Percentiles rank a stretch among this genome's conserved stretches.
These are phyloP conservation scores for Thalassophryne amazonica DNA, from an alignment of 2,797 vertebrate genomes.

Conservation along the genomic window DNA sequence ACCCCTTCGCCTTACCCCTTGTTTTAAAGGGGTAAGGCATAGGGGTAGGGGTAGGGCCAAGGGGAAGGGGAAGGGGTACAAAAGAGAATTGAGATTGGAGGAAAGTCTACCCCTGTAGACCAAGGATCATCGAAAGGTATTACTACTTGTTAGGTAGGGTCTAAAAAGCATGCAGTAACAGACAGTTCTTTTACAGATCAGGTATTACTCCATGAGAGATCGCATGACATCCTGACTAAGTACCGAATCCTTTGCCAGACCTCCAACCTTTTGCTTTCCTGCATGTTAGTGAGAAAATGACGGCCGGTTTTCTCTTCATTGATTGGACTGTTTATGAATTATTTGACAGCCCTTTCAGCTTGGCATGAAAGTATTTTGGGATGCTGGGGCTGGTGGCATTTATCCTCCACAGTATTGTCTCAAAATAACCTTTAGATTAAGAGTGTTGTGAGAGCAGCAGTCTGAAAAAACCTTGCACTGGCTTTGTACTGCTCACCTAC, in stretches of 20 bases:
- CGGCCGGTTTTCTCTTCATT: slow-evolving; percentile 46
- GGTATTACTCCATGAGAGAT: background rate
- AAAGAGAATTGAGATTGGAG: too few species aligned
- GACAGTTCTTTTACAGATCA: too few species aligned
- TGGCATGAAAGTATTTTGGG: slow-evolving; percentile 44
- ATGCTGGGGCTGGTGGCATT: slow-evolving; percentile 58
- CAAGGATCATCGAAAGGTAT: too few species aligned
- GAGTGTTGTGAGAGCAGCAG: slow-evolving; percentile 8
- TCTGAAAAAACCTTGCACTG: too few species aligned
- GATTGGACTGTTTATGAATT: slow-evolving; percentile 63
- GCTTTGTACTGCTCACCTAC: too few species aligned
- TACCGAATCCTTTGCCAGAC: background rate
- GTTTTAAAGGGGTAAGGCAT: too few species aligned
- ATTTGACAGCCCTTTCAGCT: slow-evolving; percentile 64
- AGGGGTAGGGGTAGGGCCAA: too few species aligned
- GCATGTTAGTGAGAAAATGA: slow-evolving; percentile 16
- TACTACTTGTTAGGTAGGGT: too few species aligned
- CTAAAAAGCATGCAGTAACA: too few species aligned
- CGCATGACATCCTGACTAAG: slow-evolving; percentile 2
- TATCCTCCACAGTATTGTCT: slow-evolving; percentile 36
- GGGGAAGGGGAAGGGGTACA: too few species aligned
- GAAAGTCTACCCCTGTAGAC: too few species aligned
- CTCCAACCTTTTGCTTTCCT: slow-evolving; percentile 28
- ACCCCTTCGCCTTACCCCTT: too few species aligned
- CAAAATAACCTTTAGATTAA: slow-evolving; percentile 39